These are phyloP conservation scores for human (Homo sapiens) DNA, from an alignment of 2,113 vertebrate species.

Conservation along the genomic window DNA sequence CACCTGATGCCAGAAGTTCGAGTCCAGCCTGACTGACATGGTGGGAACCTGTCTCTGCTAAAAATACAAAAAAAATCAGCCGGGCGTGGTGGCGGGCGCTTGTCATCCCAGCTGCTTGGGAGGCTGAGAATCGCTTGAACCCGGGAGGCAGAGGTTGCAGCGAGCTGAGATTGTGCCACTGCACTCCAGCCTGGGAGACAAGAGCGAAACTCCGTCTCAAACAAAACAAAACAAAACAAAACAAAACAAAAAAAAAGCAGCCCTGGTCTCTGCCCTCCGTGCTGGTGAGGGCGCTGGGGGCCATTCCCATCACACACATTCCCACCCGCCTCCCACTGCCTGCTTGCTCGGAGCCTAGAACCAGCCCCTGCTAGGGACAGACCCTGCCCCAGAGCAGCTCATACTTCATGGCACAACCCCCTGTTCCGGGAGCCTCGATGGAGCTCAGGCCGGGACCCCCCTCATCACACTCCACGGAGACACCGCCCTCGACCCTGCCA, in stretches of 20 bases:
- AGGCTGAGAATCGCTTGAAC: background rate
- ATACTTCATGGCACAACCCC: background rate
- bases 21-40: too few relatives aligned
- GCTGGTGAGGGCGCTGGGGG: too few relatives aligned
- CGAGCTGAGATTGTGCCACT: too few relatives aligned
- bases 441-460: background rate
- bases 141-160: background rate
- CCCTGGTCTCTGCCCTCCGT: background rate
- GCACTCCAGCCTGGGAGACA: too few relatives aligned
- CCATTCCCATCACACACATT: background rate
- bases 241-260: too few relatives aligned
- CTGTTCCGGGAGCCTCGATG: background rate
- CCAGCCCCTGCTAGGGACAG: background rate
- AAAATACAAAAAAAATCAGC: background rate
- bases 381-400: background rate
- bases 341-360: background rate
- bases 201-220: background rate
- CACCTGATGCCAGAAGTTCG: background rate
- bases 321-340: background rate
- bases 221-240: too few relatives aligned
- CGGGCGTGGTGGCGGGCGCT: rapidly evolving
- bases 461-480: background rate
- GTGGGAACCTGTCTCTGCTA: background rate
- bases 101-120: too few relatives aligned
- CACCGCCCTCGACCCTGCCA: background rate